These are phyloP conservation scores for Chaetops frenatus DNA, from an alignment of 2,113 vertebrate genomes.

Conservation along the genomic window DNA sequence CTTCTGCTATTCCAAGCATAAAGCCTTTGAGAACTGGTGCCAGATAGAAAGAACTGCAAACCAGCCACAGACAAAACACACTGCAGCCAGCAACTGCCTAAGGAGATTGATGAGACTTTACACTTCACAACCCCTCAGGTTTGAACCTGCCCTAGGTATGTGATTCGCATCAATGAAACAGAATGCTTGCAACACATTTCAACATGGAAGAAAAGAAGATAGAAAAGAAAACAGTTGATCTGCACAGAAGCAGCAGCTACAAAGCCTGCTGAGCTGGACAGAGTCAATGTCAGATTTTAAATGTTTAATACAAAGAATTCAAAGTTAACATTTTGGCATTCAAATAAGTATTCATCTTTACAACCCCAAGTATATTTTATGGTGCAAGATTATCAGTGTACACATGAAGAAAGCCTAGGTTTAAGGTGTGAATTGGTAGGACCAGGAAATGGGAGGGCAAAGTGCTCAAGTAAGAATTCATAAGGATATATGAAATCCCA, in stretches of 20 bases:
- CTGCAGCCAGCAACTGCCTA: background rate
- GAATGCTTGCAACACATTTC: background rate
- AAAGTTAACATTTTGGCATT: background rate
- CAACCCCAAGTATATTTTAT: background rate
- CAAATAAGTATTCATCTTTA: background rate
- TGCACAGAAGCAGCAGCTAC: background rate
- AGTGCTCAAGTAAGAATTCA: background rate
- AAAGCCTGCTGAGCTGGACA: background rate
- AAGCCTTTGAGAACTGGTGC: background rate
- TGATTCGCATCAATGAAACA: background rate
- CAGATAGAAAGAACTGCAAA: background rate
- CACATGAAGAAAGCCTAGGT: background rate
- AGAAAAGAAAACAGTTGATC: background rate
- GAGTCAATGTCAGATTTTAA: background rate
- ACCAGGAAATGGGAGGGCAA: background rate
- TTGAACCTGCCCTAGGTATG: background rate
- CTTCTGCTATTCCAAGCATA: background rate
- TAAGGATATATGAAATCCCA: background rate
- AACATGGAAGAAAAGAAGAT: background rate
- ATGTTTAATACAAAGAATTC: background rate
- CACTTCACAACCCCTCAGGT: background rate
- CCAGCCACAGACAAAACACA: background rate
- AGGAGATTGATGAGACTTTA: background rate
- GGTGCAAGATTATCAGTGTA: background rate
- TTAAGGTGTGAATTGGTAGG: background rate